phyloP scores from a whole-genome alignment of 2,888 invertebrate species.

The Gisinianus flammeolus region DNA sequence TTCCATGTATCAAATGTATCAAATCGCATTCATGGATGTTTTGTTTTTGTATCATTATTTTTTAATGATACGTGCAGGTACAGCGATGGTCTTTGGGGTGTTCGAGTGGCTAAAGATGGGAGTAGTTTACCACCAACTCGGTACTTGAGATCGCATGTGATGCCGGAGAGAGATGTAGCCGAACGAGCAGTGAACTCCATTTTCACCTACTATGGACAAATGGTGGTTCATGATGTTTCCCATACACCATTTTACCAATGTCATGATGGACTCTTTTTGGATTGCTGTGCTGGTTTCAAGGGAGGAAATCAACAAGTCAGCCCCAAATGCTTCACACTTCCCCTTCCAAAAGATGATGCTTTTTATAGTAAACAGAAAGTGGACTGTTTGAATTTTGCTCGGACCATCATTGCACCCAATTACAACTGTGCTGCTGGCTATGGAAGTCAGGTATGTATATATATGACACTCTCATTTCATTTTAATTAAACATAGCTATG shows the following conservation, averaged over 20 bases:
- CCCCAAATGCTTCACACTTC: slow-evolving; percentile 55
- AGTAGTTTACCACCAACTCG: slow-evolving; percentile 48
- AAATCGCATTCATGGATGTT: no score
- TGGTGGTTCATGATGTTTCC: slow-evolving; percentile 51
- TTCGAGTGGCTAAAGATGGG: slow-evolving; percentile 42
- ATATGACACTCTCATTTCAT: no score
- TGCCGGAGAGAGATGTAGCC: slow-evolving; percentile 55
- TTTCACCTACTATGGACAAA: slow-evolving; percentile 51
- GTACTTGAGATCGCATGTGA: slow-evolving; percentile 44
- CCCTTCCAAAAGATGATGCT: slow-evolving; percentile 47
- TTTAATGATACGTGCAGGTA: slow-evolving; percentile 24
- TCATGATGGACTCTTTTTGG: slow-evolving; percentile 54
- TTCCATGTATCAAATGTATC: no score
- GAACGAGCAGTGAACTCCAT: slow-evolving; percentile 48
- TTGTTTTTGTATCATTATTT: no score
- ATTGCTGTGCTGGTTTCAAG: slow-evolving; percentile 56
- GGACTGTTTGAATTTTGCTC: slow-evolving; percentile 54
- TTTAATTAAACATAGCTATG: no score
- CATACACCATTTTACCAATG: slow-evolving; percentile 55
- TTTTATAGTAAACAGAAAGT: slow-evolving; percentile 48
- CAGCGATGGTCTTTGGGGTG: slow-evolving; percentile 43
- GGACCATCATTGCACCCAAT: slow-evolving; percentile 53
- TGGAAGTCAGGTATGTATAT: slow-evolving; percentile 50
- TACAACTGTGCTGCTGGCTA: slow-evolving; percentile 55
- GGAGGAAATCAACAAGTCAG: slow-evolving; percentile 53